Percentiles rank a stretch among this genome's conserved stretches.
Conservation (phyloP, 1,140 invertebrate species). For the Triops cancriformis region DNA sequence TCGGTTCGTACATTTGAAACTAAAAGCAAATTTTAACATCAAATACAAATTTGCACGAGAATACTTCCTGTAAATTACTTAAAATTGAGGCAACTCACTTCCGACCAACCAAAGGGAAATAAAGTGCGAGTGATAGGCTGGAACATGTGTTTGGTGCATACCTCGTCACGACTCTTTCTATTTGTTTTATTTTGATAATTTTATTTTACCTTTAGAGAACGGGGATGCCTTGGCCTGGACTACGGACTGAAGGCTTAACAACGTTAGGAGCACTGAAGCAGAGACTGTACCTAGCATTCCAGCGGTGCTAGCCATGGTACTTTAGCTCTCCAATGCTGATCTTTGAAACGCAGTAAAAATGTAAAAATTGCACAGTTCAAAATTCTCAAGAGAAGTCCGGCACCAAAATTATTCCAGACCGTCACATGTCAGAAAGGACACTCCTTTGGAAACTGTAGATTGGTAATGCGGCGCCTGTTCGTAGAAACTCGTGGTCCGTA, state of each 20-base stretch:
- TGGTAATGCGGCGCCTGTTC: no score
- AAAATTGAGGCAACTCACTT: no score
- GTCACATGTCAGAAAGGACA: background rate
- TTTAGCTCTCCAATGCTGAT: background rate
- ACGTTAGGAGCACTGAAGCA: background rate
- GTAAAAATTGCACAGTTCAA: background rate
- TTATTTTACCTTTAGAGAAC: background rate
- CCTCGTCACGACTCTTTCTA: background rate
- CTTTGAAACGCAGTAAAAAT: background rate
- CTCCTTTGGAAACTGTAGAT: no score
- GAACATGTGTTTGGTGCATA: background rate
- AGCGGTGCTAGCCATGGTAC: background rate
- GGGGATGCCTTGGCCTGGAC: background rate
- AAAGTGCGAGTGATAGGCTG: background rate
- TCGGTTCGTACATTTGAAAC: no score
- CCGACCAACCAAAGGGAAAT: no score
- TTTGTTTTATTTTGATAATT: background rate
- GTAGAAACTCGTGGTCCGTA: no score
- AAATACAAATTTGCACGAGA: no score
- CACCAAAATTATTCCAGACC: background rate
- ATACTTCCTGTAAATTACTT: no score
- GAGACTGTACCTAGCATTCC: background rate
- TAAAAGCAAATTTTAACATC: no score
- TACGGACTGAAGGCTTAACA: background rate
- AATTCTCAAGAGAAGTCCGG: background rate